Percentiles rank a stretch among this genome's conserved stretches.
Conservation (phyloP, 2,888 invertebrate genomes). For the Nebria brevicollis region DNA sequence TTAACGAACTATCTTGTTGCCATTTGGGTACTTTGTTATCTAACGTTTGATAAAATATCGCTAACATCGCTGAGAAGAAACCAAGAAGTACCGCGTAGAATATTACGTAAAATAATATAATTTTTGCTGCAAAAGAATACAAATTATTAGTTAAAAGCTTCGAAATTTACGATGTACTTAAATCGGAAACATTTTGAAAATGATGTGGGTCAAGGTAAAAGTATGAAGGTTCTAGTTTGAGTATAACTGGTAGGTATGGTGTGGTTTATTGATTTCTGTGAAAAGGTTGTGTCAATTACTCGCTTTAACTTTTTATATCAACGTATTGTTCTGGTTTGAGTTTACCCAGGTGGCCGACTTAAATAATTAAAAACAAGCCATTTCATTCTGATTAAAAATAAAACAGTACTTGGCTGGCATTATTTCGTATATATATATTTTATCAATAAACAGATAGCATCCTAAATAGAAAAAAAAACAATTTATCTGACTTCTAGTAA, state of each 20-base stretch:
- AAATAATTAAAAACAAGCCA: neutral
- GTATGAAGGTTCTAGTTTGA: neutral
- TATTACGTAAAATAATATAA: slow-evolving; percentile 93
- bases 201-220: neutral
- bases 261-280: neutral
- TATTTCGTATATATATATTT: no score
- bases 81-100: slow-evolving; percentile 93
- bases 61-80: slow-evolving; percentile 94
- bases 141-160: slow-evolving; percentile 45
- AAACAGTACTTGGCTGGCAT: no score
- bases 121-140: slow-evolving; percentile 81
- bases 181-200: neutral
- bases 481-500: no score
- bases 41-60: slow-evolving; percentile 94
- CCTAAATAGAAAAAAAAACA: no score
- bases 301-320: neutral
- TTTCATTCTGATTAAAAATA: neutral
- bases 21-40: slow-evolving; percentile 88
- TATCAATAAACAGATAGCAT: no score
- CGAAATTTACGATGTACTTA: neutral
- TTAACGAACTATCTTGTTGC: slow-evolving; percentile 86
- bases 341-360: neutral
- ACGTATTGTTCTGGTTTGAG: neutral
- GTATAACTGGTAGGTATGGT: neutral
- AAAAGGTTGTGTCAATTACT: neutral